Evolutionary conservation across 2,797 vertebrate genomes (phyloP).

Genomic region (Nothura maculosa): DNA sequence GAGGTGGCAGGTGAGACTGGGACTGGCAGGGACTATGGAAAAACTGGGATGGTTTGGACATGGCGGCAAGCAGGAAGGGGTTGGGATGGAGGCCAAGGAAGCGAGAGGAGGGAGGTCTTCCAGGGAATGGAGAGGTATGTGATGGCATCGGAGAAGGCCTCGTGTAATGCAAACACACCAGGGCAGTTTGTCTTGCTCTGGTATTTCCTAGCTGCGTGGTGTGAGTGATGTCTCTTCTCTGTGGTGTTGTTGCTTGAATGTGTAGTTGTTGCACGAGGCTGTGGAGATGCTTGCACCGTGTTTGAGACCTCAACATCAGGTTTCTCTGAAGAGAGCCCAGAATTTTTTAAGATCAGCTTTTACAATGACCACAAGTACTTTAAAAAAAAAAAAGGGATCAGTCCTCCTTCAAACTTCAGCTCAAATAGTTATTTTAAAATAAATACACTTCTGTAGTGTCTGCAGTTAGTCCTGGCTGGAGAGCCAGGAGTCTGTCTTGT

Average conservation of each 20-base stretch:
- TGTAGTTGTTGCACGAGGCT: background rate
- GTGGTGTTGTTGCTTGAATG: background rate
- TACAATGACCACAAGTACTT: constrained; percentile 36
- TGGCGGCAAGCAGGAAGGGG: background rate
- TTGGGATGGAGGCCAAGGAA: background rate
- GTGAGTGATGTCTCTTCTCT: background rate
- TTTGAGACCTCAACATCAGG: constrained; percentile 33
- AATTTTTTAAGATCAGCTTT: constrained; percentile 58
- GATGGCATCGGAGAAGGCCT: background rate
- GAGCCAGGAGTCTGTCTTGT: constrained; percentile 34
- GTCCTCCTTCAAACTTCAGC: constrained; percentile 30
- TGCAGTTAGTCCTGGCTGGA: constrained; percentile 41
- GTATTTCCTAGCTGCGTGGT: background rate
- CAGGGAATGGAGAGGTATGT: background rate
- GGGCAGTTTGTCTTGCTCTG: background rate
- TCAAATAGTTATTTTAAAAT: constrained; percentile 41
- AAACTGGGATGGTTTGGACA: background rate
- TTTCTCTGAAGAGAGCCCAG: constrained; percentile 32
- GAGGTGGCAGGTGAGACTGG: background rate
- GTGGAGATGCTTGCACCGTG: background rate
- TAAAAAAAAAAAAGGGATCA: background rate
- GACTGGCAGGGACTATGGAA: background rate
- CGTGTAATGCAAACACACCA: background rate
- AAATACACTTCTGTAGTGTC: constrained; percentile 39
- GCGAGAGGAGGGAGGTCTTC: background rate